These are phyloP conservation scores for Globicephala melas DNA, from an alignment of 2,113 vertebrate species.

Conservation along the genomic window DNA sequence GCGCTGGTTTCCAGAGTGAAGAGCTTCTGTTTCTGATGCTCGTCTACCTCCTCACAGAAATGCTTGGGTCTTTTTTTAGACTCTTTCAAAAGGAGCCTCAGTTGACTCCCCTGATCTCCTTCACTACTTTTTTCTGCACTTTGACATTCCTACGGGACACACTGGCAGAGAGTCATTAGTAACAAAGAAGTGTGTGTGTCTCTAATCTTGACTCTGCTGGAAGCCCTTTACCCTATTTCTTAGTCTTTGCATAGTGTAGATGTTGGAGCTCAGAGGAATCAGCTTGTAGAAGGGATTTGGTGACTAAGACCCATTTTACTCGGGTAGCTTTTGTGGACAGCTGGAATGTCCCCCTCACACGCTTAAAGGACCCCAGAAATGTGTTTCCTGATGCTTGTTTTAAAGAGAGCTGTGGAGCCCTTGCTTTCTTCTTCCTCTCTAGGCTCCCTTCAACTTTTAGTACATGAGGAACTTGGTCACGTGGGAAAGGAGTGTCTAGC, in stretches of 20 bases:
- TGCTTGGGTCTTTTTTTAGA: not conserved
- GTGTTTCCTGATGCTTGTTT: not conserved
- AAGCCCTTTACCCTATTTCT: not conserved
- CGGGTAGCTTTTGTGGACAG: not conserved
- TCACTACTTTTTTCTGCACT: not conserved
- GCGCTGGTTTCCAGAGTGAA: not conserved
- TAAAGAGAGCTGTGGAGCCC: not conserved
- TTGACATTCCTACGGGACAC: not conserved
- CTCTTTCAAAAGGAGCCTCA: not conserved
- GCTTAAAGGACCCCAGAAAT: not conserved
- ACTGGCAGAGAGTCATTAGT: not conserved
- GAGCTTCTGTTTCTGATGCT: not conserved
- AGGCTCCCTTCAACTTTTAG: not conserved
- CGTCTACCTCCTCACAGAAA: not conserved
- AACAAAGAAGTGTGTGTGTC: not conserved
- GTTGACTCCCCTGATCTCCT: too few species aligned
- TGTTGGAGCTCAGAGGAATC: not conserved
- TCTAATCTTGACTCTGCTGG: not conserved
- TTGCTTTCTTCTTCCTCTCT: not conserved
- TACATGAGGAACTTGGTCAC: not conserved
- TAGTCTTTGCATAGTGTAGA: not conserved
- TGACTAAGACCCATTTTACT: not conserved
- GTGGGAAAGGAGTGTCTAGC: not conserved
- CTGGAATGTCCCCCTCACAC: too few species aligned
- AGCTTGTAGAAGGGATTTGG: not conserved